Base-by-base conservation (phyloP, 92 coral and sea anemone species). In the Paramuricea clavata region DNA sequence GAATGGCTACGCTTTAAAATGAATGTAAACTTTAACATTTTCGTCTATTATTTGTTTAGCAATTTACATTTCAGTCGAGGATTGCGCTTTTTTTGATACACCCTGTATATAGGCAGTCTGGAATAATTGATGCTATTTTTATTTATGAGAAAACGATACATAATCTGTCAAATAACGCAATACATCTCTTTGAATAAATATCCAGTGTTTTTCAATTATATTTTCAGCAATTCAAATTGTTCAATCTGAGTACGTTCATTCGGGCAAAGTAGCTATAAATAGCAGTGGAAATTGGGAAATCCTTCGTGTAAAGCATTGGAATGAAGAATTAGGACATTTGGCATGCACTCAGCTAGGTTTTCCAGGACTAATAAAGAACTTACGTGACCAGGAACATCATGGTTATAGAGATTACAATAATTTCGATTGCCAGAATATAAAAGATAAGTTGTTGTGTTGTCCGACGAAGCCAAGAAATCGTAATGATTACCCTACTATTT, bases 301-400 rank as follows among this genome's bases (percentile, higher is more conserved):
- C 3, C 31, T 73, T 16, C 34, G 32, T 5, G 79, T 9, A 21
- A 43, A 43, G 8, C 8, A 43, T 23, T 73, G 57, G 79, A n/a
- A 73, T 21, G 15, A 73, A 6, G 8, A 19, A 10, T 21, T 25
- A 8, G 79, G 57, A 2, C 15, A 36, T 11, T 11, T 43, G 32
- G 79, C n/a, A 12, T 73, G 79, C 22, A 49, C 30, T 12, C 11
- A 25, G 56, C 79, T 73, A 21, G 79, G 79, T 3, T 73, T 73
- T 39, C 79, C 79, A 11, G 60, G 60, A n/a, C 41, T 73, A 4
- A 33, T 73, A 2, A 73, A 73, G 54, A 41, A 54, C 9, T 43
- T 41, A 31, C 16, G 3, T 15, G 0, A 44, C 33, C 13, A 1
- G 3, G 59, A 73, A 54, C 41, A 73, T 43, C 0, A 23, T 31